phyloP scores from a whole-genome alignment of 2,888 invertebrate species.

The Epirrhoe tristata region DNA sequence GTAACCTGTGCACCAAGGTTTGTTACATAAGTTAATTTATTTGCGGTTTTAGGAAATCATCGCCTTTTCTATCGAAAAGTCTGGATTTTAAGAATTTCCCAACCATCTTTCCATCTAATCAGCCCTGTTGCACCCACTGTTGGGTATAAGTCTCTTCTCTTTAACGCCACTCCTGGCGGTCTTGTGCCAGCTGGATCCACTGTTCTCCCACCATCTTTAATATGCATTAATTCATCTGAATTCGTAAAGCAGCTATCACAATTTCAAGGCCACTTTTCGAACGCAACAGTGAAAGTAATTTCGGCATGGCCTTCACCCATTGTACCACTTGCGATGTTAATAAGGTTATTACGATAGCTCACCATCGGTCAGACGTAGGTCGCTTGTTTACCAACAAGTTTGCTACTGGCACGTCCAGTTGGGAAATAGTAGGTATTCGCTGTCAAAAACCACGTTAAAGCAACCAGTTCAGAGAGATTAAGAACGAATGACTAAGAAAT shows the following conservation, averaged over 20 bases:
- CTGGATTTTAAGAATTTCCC: too few relatives aligned
- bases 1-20: conserved; percentile 20
- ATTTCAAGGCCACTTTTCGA: conserved; percentile 31
- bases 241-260: neutral
- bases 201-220: too few relatives aligned
- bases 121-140: too few relatives aligned
- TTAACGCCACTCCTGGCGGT: too few relatives aligned
- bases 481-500: too few relatives aligned
- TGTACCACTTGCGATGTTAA: conserved; percentile 54
- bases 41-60: conserved; percentile 16
- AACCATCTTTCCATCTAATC: too few relatives aligned
- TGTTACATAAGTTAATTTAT: conserved; percentile 29
- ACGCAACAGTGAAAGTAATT: conserved; percentile 70
- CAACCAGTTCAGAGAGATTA: neutral
- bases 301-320: conserved; percentile 73
- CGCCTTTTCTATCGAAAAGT: neutral
- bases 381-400: conserved; percentile 39
- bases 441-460: neutral
- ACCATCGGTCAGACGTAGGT: conserved; percentile 37
- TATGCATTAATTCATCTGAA: neutral
- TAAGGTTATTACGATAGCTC: conserved; percentile 50
- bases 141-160: too few relatives aligned
- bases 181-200: too few relatives aligned
- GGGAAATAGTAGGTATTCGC: neutral
- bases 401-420: conserved; percentile 14